These are phyloP conservation scores for Agapostemon virescens DNA, from an alignment of 2,888 invertebrate genomes.

Conservation along the genomic window DNA sequence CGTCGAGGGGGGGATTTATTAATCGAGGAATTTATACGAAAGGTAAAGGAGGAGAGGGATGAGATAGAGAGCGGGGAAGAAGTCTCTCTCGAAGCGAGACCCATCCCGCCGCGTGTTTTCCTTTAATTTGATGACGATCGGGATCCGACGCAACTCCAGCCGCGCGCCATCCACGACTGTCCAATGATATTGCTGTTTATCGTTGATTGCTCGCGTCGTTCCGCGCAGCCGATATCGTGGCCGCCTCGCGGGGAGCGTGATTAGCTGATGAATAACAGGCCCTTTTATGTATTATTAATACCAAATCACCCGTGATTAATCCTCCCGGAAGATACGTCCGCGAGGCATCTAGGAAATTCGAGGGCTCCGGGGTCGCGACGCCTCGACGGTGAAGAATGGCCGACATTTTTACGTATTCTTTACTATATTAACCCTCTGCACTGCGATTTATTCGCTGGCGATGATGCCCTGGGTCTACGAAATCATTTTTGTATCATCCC, in stretches of 20 bases:
- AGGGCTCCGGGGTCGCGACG: background rate
- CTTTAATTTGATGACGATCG: slow-evolving; percentile 13
- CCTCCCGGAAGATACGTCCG: background rate
- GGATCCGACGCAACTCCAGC: slow-evolving; percentile 9
- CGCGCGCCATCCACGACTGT: slow-evolving; percentile 3
- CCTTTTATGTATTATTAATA: slow-evolving; percentile 10
- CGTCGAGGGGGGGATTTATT: slow-evolving; percentile 31
- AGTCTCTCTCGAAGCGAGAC: background rate
- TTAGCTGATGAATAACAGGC: slow-evolving; percentile 16
- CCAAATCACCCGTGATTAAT: slow-evolving; percentile 3
- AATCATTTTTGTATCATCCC: background rate
- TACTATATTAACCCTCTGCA: background rate
- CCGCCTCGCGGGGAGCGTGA: slow-evolving; percentile 6
- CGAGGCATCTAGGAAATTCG: background rate
- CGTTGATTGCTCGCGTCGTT: slow-evolving; percentile 25
- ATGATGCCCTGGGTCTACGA: background rate
- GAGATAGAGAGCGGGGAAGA: background rate
- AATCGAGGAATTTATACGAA: slow-evolving; percentile 34
- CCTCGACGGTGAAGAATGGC: background rate
- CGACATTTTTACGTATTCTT: background rate
- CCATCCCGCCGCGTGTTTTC: slow-evolving; percentile 11
- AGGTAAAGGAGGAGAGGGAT: background rate
- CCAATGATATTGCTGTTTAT: slow-evolving; percentile 24
- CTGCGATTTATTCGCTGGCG: background rate
- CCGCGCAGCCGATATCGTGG: slow-evolving; percentile 3